Evolutionary conservation across 2,888 invertebrate genomes (phyloP), one percentile per base, ranked within the genome.

Genomic region (Mellilla xanthometata): DNA sequence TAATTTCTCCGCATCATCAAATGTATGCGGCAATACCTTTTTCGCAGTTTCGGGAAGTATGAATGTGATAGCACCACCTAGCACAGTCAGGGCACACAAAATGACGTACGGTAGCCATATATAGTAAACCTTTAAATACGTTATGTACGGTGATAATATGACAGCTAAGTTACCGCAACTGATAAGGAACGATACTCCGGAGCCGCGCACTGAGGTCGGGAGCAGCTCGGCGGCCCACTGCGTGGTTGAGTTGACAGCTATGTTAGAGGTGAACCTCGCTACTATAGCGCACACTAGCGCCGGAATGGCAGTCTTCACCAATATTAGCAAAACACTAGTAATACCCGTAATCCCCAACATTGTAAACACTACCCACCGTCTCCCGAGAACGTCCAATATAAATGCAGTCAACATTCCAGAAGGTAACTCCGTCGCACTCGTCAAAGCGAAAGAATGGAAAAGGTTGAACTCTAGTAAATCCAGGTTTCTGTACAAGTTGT

Each of bases 21-120:
- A 85, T 0, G 81, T 75, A 46, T 85, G 80, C 0, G 86, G 85
- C 72, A 86, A 72, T 33, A 79, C 75, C 45, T 65, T 76, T 1
- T 60, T 61, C 0, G 80, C 76, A 1, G 86, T 86, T 54, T 87
- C 87, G 0, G 87, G 83, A 19, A 86, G 54, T 3, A 61, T 42
- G 1, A 81, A 47, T 2, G 73, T 60, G 3, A 77, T 27, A 0
- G 67, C 5, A 5, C 63, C 71, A 10, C 68, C 72, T 2, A 68
- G 5, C 0, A 58, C 51, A 1, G 75, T 68, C 19, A 77, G 38
- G 4, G 28, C 27, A 0, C 72, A 78, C 9, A 76, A 51, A 5
- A 84, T 51, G 1, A 74, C 54, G 24, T 79, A 60, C 6, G 87
- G 85, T 5, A 87, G 51, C 79, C 81, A 81, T 24, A 53, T 12